Percentiles rank a stretch among this genome's conserved stretches.
phyloP scores from a whole-genome alignment of 2,797 vertebrate species.

The Alca torda region DNA sequence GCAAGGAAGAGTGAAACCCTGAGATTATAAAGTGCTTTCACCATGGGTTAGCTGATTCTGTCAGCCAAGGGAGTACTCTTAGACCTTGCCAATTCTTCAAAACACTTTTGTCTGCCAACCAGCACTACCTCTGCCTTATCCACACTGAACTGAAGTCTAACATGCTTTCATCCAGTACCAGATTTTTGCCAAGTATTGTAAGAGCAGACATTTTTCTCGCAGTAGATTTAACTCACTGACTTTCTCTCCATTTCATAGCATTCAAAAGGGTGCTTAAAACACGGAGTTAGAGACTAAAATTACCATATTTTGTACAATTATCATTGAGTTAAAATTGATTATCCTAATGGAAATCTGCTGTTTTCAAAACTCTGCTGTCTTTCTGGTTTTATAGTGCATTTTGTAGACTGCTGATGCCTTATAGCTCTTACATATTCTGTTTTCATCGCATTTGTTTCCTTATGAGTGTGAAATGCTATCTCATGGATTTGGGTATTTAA shows the following conservation, averaged over 20 bases:
- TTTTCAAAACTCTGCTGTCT: conserved; percentile 19
- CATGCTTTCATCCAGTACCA: background rate
- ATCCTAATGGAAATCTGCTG: conserved; percentile 9
- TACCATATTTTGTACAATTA: conserved; percentile 13
- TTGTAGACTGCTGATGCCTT: background rate
- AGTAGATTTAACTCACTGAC: conserved; percentile 18
- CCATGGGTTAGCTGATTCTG: conserved; percentile 39
- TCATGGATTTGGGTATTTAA: background rate
- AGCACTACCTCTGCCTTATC: conserved; percentile 46
- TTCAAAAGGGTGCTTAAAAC: conserved; percentile 16
- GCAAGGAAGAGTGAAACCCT: background rate
- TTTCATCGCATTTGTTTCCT: background rate
- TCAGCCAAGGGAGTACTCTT: conserved; percentile 40
- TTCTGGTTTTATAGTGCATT: background rate
- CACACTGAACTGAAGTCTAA: background rate
- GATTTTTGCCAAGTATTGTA: conserved; percentile 35
- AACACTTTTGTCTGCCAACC: conserved; percentile 27
- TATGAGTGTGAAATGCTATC: background rate
- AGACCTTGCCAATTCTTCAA: conserved; percentile 54
- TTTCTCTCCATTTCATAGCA: background rate
- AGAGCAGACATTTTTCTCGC: background rate
- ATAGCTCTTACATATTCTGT: background rate
- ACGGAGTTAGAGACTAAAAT: background rate
- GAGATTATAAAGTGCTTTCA: conserved; percentile 3
- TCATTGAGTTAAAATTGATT: conserved; percentile 13